phyloP scores from a whole-genome alignment of 2,888 invertebrate species.

The Yponomeuta evonymella region DNA sequence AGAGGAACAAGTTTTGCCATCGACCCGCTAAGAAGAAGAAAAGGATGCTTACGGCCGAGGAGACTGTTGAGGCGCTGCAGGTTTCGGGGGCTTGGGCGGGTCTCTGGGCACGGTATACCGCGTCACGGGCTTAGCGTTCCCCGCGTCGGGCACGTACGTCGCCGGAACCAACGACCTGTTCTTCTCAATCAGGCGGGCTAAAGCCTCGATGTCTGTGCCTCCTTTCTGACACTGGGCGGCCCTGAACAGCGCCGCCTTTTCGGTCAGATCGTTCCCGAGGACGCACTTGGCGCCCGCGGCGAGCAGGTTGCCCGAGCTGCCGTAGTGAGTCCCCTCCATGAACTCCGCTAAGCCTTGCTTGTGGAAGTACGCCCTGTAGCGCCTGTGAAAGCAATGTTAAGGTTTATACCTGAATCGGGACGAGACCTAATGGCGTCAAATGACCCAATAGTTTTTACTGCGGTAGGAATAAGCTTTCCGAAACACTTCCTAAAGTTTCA shows the following conservation, averaged over 20 bases:
- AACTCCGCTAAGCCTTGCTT: not conserved
- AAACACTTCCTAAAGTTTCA: no score
- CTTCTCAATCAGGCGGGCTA: not conserved
- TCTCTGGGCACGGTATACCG: not conserved
- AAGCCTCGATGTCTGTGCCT: not conserved
- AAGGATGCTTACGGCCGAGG: not conserved
- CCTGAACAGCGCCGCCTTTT: not conserved
- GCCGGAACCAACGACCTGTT: not conserved
- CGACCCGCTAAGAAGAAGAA: not conserved
- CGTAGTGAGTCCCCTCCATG: not conserved
- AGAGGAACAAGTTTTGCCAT: no score
- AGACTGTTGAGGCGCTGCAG: not conserved
- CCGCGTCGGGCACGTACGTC: not conserved
- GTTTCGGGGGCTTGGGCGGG: not conserved
- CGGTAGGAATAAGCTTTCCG: no score
- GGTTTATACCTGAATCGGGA: no score
- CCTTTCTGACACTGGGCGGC: not conserved
- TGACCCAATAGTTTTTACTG: no score
- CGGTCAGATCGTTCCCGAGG: not conserved
- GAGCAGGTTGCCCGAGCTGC: not conserved
- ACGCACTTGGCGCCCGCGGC: not conserved
- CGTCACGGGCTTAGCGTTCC: not conserved
- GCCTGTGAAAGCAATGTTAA: not conserved
- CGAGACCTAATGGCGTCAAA: no score
- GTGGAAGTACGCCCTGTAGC: not conserved